Evolutionary conservation across 2,797 vertebrate species (phyloP).

Genomic region (Spinus olivaceus): DNA sequence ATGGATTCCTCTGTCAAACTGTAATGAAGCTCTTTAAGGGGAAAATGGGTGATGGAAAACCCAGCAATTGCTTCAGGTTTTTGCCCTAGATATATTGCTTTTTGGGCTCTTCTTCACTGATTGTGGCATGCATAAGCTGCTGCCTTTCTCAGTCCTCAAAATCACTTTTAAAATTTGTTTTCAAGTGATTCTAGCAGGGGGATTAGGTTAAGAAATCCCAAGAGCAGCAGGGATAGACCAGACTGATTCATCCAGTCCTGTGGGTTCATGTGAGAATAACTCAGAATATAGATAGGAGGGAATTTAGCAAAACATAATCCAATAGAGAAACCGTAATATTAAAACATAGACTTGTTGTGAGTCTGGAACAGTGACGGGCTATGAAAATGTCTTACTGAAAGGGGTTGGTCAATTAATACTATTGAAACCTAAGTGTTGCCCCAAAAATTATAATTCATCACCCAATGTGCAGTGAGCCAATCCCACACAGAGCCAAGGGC

Average conservation of each 20-base stretch:
- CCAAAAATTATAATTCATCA: background rate
- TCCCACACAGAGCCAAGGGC: background rate
- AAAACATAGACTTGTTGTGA: background rate
- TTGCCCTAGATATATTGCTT: background rate
- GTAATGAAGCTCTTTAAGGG: background rate
- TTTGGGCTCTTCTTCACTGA: background rate
- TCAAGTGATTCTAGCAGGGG: background rate
- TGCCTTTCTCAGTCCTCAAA: background rate
- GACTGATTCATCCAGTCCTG: background rate
- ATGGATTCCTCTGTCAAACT: background rate
- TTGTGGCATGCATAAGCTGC: background rate
- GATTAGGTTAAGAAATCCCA: background rate
- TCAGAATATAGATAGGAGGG: background rate
- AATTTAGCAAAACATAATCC: background rate
- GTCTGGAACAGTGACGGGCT: background rate
- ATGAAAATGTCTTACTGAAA: background rate
- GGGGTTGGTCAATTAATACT: background rate
- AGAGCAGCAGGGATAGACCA: background rate
- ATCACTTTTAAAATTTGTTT: background rate
- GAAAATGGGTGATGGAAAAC: background rate
- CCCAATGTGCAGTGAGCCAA: background rate
- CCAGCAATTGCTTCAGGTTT: background rate
- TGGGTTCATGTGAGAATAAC: background rate
- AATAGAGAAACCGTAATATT: background rate
- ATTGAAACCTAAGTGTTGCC: background rate